Conservation (phyloP, 2,113 vertebrate species). For the Vireo altiloquus region DNA sequence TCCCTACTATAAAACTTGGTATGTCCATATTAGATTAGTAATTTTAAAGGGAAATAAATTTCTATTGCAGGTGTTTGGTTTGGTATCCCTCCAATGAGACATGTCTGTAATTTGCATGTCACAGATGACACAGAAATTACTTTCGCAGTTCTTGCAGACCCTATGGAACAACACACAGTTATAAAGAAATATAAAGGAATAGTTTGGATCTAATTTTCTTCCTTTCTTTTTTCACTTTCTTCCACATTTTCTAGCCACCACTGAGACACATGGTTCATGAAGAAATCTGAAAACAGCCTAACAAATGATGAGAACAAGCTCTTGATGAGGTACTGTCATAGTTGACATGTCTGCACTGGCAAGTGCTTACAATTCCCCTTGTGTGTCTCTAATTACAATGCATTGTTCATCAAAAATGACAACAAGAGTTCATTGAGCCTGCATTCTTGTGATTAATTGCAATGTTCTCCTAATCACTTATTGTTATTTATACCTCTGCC, state of each 20-base stretch:
- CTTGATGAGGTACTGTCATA: not conserved
- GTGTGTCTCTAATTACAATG: conserved; percentile 9
- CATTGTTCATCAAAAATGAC: conserved; percentile 44
- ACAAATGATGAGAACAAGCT: not conserved
- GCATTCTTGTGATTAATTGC: conserved; percentile 15
- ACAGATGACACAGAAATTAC: not conserved
- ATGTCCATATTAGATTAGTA: not conserved
- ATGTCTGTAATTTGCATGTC: not conserved
- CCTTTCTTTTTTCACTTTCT: not conserved
- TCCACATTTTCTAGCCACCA: not conserved
- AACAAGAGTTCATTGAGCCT: not conserved
- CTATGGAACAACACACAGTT: not conserved
- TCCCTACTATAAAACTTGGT: not conserved
- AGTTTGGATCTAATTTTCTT: not conserved
- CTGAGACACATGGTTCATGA: not conserved
- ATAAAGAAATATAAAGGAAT: not conserved
- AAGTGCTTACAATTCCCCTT: not conserved
- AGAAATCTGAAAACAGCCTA: not conserved
- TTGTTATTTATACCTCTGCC: conserved; percentile 41
- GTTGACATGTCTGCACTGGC: not conserved
- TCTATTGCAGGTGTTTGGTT: not conserved
- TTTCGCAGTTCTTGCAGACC: not conserved
- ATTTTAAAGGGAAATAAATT: not conserved
- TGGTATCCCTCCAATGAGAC: not conserved
- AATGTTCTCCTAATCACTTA: conserved; percentile 12